Evolutionary conservation across 2,797 vertebrate species (phyloP).

Genomic region (Capromys pilorides): DNA sequence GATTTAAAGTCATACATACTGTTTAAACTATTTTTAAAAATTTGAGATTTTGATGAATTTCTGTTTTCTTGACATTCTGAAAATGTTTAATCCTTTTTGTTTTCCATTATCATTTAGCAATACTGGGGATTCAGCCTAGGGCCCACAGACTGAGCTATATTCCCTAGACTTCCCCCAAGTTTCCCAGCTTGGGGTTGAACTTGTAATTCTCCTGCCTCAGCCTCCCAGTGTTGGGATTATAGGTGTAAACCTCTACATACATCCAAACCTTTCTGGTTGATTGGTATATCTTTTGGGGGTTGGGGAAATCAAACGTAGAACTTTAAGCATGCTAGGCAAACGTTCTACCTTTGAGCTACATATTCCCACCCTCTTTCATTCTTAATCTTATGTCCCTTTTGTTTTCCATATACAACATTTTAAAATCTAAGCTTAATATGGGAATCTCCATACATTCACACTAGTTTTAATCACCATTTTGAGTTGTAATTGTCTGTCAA

Average conservation of each 20-base stretch:
- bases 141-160: neutral
- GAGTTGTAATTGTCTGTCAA: neutral
- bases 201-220: neutral
- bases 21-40: constrained; percentile 55
- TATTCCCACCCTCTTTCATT: neutral
- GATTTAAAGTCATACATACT: constrained; percentile 21
- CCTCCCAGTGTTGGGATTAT: neutral
- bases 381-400: neutral
- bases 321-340: neutral
- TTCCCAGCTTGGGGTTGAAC: neutral
- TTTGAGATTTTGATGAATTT: neutral
- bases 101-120: neutral
- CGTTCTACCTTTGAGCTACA: neutral
- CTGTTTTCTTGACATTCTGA: constrained; percentile 39
- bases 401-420: neutral
- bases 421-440: neutral
- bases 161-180: neutral
- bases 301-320: neutral
- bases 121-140: neutral
- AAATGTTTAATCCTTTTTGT: neutral
- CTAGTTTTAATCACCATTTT: constrained; percentile 28
- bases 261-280: neutral
- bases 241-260: neutral
- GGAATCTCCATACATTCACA: neutral
- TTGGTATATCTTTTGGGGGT: neutral